A percentile compares a stretch with the other conserved stretches of the same genome.
Conservation (phyloP, 2,797 vertebrate species). For the Schizopygopsis malacanthus region DNA sequence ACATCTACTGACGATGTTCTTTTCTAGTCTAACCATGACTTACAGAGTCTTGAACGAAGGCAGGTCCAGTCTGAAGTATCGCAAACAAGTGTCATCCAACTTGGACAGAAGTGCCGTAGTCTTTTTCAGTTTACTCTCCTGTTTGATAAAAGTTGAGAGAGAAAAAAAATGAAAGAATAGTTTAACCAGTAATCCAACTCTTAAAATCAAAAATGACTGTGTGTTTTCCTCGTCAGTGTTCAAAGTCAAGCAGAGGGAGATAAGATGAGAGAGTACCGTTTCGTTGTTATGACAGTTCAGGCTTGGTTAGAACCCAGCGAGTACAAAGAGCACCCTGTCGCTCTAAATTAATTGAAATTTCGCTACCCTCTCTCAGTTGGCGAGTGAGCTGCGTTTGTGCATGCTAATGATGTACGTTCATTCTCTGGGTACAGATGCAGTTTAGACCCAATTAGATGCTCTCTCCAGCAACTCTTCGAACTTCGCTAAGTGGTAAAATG, state of each 20-base stretch:
- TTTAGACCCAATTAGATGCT: slow-evolving; percentile 19
- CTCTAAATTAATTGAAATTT: slow-evolving; percentile 34
- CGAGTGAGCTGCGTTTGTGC: background rate
- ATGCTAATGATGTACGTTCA: slow-evolving; percentile 37
- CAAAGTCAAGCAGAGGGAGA: background rate
- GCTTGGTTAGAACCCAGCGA: background rate
- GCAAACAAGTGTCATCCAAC: slow-evolving; percentile 69
- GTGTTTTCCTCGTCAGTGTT: background rate
- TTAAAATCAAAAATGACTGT: background rate
- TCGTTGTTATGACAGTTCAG: slow-evolving; percentile 3
- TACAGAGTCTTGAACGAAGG: slow-evolving; percentile 79
- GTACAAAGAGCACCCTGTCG: slow-evolving; percentile 15
- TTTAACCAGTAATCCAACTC: slow-evolving; percentile 26
- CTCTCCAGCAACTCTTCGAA: slow-evolving; percentile 12
- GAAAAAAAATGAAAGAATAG: slow-evolving; percentile 4
- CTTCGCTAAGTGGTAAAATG: background rate
- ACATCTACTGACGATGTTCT: background rate
- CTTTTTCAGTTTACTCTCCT: slow-evolving; percentile 66
- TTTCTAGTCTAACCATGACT: slow-evolving; percentile 42
- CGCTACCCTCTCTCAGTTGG: background rate
- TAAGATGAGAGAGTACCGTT: background rate
- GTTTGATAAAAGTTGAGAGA: slow-evolving; percentile 33
- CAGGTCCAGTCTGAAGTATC: slow-evolving; percentile 70
- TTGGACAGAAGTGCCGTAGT: slow-evolving; percentile 66
- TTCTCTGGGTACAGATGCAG: background rate